These are phyloP conservation scores for Zaprionus inermis DNA, from an alignment of 1,140 invertebrate genomes.

Conservation along the genomic window DNA sequence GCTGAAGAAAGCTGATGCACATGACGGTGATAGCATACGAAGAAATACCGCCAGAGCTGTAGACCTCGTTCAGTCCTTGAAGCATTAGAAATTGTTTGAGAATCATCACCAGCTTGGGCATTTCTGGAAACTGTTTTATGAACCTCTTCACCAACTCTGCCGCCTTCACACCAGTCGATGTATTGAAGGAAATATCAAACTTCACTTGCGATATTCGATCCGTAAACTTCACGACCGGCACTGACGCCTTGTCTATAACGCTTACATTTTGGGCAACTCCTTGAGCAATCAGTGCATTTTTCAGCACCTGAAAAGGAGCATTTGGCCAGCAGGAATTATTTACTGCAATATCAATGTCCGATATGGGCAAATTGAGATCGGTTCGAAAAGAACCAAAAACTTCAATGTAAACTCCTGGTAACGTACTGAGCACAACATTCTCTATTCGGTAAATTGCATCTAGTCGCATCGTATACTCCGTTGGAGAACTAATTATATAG, in stretches of 20 bases:
- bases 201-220: slow-evolving; percentile 56
- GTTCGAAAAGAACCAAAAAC: slow-evolving; percentile 63
- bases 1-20: slow-evolving; percentile 63
- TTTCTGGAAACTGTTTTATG: slow-evolving; percentile 50
- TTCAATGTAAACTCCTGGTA: slow-evolving; percentile 53
- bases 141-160: slow-evolving; percentile 54
- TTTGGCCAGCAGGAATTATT: slow-evolving; percentile 25
- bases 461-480: slow-evolving; percentile 45
- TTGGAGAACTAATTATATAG: slow-evolving; percentile 52
- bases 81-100: slow-evolving; percentile 58
- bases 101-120: slow-evolving; percentile 63
- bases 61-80: slow-evolving; percentile 59
- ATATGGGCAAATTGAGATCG: slow-evolving; percentile 51
- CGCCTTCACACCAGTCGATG: slow-evolving; percentile 50
- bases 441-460: slow-evolving; percentile 51
- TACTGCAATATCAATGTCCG: slow-evolving; percentile 60
- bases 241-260: slow-evolving; percentile 61
- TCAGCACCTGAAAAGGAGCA: slow-evolving; percentile 38
- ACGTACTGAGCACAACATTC: slow-evolving; percentile 38
- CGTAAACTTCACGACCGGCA: slow-evolving; percentile 65
- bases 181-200: slow-evolving; percentile 65
- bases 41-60: slow-evolving; percentile 55
- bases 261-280: slow-evolving; percentile 38
- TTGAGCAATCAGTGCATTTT: slow-evolving; percentile 34
- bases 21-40: slow-evolving; percentile 60